phyloP scores from a whole-genome alignment of 2,113 vertebrate genomes.

The Heterotilapia buettikoferi region DNA sequence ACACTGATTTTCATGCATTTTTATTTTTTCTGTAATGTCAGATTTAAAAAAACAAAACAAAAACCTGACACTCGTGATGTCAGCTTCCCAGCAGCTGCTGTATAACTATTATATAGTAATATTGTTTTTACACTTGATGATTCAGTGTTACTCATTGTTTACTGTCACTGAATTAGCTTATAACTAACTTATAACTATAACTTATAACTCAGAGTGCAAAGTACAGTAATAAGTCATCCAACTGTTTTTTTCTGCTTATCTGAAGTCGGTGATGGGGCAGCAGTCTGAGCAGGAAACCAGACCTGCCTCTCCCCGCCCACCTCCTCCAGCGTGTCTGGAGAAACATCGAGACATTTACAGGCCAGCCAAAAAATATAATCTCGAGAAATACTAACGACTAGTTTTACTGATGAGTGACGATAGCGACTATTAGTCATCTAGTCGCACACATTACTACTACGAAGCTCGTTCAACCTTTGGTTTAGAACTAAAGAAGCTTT shows the following conservation, averaged over 20 bases:
- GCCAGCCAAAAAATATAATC: no score
- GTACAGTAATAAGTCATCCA: not conserved
- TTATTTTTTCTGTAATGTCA: not conserved
- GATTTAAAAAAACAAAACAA: not conserved
- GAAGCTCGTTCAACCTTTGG: not conserved
- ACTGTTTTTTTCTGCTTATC: not conserved
- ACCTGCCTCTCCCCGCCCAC: not conserved
- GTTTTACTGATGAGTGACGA: not conserved
- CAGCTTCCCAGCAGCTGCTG: not conserved
- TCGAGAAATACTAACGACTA: not conserved
- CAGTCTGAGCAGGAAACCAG: not conserved
- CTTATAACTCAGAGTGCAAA: rapidly evolving
- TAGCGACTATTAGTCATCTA: not conserved
- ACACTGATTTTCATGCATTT: not conserved
- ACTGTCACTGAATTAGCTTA: not conserved
- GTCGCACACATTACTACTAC: rapidly evolving
- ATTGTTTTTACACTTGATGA: not conserved
- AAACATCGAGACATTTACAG: no score
- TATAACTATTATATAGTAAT: rapidly evolving
- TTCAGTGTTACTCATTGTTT: not conserved
- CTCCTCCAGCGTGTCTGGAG: rapidly evolving
- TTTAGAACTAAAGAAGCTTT: not conserved
- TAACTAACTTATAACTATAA: rapidly evolving
- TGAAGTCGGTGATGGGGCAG: not conserved
- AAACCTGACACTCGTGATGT: not conserved